A percentile compares a stretch with the other conserved stretches of the same genome.
Evolutionary conservation across 2,888 invertebrate genomes (phyloP).

Genomic region (Drosophila phalerata): DNA sequence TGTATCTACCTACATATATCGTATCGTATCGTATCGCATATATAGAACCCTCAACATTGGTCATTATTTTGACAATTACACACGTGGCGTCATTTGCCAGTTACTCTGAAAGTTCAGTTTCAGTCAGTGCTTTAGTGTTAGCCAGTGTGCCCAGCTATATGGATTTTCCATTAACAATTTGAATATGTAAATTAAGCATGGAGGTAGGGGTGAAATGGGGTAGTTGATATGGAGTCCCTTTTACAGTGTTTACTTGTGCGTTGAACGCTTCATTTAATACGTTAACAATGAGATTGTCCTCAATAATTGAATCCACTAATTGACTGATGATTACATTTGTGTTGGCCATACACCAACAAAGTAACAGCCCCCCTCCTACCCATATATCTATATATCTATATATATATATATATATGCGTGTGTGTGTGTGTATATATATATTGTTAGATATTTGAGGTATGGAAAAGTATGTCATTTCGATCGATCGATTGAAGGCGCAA

Average conservation of each 20-base stretch:
- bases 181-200: constrained; percentile 74
- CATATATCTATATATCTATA: too few relatives aligned
- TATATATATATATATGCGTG: too few relatives aligned
- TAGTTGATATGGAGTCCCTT: constrained; percentile 21
- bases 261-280: constrained; percentile 80
- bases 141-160: constrained; percentile 57
- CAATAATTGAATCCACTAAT: constrained; percentile 83
- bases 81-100: constrained; percentile 71
- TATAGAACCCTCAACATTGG: constrained; percentile 54
- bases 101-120: constrained; percentile 20
- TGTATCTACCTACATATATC: constrained; percentile 19
- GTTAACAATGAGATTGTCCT: constrained; percentile 80
- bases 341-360: constrained; percentile 68
- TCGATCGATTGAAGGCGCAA: constrained; percentile 65
- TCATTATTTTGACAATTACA: constrained; percentile 83
- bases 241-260: constrained; percentile 72
- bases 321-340: constrained; percentile 82
- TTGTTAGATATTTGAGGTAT: constrained; percentile 7
- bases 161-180: constrained; percentile 83
- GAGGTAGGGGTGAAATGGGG: background rate
- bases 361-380: constrained; percentile 1
- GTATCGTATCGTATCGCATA: constrained; percentile 4
- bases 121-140: constrained; percentile 44
- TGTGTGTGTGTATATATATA: constrained; percentile 13
- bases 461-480: constrained; percentile 58